Evolutionary conservation across 2,113 vertebrate species (phyloP), one percentile per base, ranked within the genome.

Genomic region (Sigmodon hispidus): DNA sequence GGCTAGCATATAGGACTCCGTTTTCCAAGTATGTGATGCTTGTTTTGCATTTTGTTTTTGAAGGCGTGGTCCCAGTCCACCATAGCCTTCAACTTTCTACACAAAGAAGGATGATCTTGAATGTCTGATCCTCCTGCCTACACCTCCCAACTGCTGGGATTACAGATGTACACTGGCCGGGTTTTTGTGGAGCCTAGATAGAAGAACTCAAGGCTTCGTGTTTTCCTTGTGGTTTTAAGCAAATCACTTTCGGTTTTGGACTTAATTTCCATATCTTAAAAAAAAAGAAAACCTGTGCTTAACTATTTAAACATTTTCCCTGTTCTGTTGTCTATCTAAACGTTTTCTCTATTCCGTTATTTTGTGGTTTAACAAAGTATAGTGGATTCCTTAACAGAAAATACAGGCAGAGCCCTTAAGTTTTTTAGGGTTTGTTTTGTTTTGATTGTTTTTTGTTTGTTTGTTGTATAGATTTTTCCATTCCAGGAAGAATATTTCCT

Each of bases 401-500:
- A 48, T 50, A 29, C 22, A 83, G 69, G 65, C 50, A 48, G 80
- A 48, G 70, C 10, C 24, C n/a, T 12, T 40, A 43, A 96, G 65
- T 52, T 52, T 43, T 73, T 70, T 63, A 63, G 48, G 75, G 31
- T 29, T 67, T 43, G 22, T 11, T 79, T 55, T 52, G 50, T 24
- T 67, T 67, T 63, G 9, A 24, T 26, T 61, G 61, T 80, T 91
- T 89, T 87, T 72, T 67, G 93, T 59, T 61, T 31, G 61, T 63
- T 63, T 63, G 29, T 63, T 85, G 40, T 72, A 73, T 1, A 52
- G 5, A 2, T 84, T 61, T 86, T n/a, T 94, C 21, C 34, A 12
- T 89, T 97, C 93, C 8, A 9, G 79, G 69, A 45, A 59, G 76
- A 97, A 84, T 96, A 96, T 94, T 97, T 97, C 84, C 84, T 94